Evolutionary conservation across 2,888 invertebrate genomes (phyloP).

Genomic region (Kuschelorhynchus macadamiae): DNA sequence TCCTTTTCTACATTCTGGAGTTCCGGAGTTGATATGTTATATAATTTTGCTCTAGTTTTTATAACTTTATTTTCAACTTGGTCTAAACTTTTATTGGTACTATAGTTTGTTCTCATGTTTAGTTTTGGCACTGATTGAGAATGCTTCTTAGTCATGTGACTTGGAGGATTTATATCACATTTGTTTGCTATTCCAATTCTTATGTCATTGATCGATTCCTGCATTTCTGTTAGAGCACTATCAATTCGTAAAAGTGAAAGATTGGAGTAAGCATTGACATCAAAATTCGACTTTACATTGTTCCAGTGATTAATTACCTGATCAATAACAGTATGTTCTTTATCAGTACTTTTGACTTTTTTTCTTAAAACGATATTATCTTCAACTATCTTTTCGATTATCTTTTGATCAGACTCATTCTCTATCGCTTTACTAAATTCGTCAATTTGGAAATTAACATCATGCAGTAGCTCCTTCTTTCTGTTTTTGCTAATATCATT

Average conservation of each 20-base stretch:
- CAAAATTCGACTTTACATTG: constrained; percentile 45
- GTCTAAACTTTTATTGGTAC: constrained; percentile 40
- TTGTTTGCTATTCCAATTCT: constrained; percentile 42
- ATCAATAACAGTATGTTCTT: constrained; percentile 47
- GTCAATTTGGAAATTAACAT: constrained; percentile 23
- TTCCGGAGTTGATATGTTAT: constrained; percentile 47
- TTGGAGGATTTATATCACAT: constrained; percentile 36
- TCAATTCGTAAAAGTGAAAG: constrained; percentile 50
- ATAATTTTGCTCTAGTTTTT: constrained; percentile 49
- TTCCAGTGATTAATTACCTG: constrained; percentile 50
- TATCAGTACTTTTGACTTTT: constrained; percentile 43
- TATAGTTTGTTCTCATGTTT: constrained; percentile 26
- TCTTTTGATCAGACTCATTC: constrained; percentile 33
- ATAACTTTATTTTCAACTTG: constrained; percentile 36
- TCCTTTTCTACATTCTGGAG: constrained; percentile 34
- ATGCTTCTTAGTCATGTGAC: constrained; percentile 24
- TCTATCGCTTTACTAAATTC: not conserved
- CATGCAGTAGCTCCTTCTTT: constrained; percentile 34
- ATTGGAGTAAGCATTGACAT: constrained; percentile 42
- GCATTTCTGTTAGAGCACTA: constrained; percentile 46
- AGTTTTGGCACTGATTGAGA: constrained; percentile 47
- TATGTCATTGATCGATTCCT: constrained; percentile 43
- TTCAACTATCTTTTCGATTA: constrained; percentile 44
- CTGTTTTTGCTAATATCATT: constrained; percentile 37
- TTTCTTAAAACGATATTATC: constrained; percentile 46